These are phyloP conservation scores for Aplidium turbinatum DNA, from an alignment of 23 tunicate species.

Conservation along the genomic window DNA sequence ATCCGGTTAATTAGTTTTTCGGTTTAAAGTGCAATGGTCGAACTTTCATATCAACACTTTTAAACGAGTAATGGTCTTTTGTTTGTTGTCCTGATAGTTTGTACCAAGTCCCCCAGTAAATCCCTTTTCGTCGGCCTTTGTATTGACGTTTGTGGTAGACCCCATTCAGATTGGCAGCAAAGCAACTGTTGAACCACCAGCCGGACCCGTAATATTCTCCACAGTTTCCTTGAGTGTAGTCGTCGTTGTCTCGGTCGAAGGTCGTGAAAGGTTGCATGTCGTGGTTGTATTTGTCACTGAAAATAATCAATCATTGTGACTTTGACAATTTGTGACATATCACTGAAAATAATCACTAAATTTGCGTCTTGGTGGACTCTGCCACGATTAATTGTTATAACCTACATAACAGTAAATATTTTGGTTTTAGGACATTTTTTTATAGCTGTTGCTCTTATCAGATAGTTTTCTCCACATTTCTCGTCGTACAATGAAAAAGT, in stretches of 20 bases:
- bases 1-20: no score
- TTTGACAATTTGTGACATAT: not conserved
- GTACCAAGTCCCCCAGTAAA: constrained; percentile 92
- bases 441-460: no score
- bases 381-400: no score
- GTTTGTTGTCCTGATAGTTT: constrained; percentile 35
- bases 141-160: constrained; percentile 64
- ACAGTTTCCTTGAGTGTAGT: constrained; percentile 73
- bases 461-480: no score
- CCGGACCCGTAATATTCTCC: constrained; percentile 70
- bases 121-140: constrained; percentile 63
- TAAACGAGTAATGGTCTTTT: constrained; percentile 55
- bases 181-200: constrained; percentile 90
- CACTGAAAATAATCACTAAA: no score
- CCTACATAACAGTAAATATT: no score
- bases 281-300: constrained; percentile 60
- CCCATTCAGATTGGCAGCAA: constrained; percentile 91
- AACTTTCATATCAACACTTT: constrained; percentile 86
- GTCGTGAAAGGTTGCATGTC: constrained; percentile 50
- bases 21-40: constrained; percentile 35
- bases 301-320: not conserved
- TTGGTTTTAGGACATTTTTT: no score
- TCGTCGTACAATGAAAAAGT: no score
- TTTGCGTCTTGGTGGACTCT: no score
- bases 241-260: constrained; percentile 49